A percentile compares a stretch with the other conserved stretches of the same genome.
phyloP scores from a whole-genome alignment of 2,888 invertebrate species.

The Sphaerophoria rueppellii region DNA sequence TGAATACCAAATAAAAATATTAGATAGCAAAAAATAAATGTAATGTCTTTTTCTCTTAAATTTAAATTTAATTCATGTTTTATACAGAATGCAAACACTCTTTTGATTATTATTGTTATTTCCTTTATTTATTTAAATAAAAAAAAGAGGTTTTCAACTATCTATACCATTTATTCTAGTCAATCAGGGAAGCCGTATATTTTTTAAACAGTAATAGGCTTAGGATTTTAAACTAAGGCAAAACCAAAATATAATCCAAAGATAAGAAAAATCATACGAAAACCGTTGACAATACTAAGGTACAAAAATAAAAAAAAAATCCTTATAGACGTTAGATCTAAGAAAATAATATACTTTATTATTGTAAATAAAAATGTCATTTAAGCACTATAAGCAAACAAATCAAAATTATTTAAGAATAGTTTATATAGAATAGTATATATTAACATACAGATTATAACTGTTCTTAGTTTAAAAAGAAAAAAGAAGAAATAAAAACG shows the following conservation, averaged over 20 bases:
- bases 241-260: conserved; percentile 20
- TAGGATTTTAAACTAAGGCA: not conserved
- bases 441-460: conserved; percentile 35
- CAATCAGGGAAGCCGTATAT: conserved; percentile 67
- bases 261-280: conserved; percentile 21
- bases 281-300: conserved; percentile 68
- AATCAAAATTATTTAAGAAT: conserved; percentile 50
- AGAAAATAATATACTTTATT: too few species aligned
- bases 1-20: too few species aligned
- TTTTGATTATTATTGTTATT: not conserved
- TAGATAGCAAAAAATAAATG: not conserved
- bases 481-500: conserved; percentile 35
- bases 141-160: conserved; percentile 20
- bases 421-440: conserved; percentile 19
- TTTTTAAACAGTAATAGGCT: conserved; percentile 17
- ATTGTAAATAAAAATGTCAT: conserved; percentile 43
- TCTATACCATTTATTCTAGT: conserved; percentile 47
- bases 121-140: not conserved
- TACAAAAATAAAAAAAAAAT: conserved; percentile 54
- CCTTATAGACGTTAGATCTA: too few species aligned
- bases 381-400: conserved; percentile 39
- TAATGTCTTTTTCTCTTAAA: not conserved
- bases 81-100: too few species aligned
- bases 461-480: not conserved
- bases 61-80: too few species aligned